Conservation (phyloP, 2,888 invertebrate species). For the Torymus auratus region DNA sequence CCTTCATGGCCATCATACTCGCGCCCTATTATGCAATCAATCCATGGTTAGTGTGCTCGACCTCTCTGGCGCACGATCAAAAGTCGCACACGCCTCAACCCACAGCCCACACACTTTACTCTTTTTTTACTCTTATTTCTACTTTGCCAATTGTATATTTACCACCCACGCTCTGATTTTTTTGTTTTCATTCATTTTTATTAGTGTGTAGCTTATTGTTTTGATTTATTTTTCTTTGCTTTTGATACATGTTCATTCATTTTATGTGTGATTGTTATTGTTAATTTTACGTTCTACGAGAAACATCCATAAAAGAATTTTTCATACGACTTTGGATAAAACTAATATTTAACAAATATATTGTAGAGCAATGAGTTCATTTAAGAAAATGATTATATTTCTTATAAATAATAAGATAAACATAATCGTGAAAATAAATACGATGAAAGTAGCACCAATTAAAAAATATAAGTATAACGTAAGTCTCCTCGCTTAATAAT, state of each 20-base stretch:
- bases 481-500: too few relatives aligned
- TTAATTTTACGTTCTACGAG: conserved; percentile 20
- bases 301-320: conserved; percentile 37
- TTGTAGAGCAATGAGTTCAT: too few relatives aligned
- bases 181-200: too few relatives aligned
- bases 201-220: too few relatives aligned
- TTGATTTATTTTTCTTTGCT: too few relatives aligned
- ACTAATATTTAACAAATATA: too few relatives aligned
- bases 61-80: conserved; percentile 1
- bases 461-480: too few relatives aligned
- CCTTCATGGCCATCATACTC: conserved; percentile 76
- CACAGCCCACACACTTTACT: conserved; percentile 27
- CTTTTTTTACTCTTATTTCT: neutral
- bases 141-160: too few relatives aligned
- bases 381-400: too few relatives aligned
- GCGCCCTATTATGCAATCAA: conserved; percentile 71
- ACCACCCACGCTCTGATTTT: too few relatives aligned
- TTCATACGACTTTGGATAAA: neutral
- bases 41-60: conserved; percentile 66
- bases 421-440: neutral
- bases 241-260: too few relatives aligned
- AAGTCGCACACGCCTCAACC: conserved; percentile 40
- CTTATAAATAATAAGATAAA: too few relatives aligned
- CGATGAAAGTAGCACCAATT: neutral
- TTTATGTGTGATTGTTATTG: neutral